These are phyloP conservation scores for Conchocele bisecta DNA, from an alignment of 2,888 invertebrate species.

Conservation along the genomic window DNA sequence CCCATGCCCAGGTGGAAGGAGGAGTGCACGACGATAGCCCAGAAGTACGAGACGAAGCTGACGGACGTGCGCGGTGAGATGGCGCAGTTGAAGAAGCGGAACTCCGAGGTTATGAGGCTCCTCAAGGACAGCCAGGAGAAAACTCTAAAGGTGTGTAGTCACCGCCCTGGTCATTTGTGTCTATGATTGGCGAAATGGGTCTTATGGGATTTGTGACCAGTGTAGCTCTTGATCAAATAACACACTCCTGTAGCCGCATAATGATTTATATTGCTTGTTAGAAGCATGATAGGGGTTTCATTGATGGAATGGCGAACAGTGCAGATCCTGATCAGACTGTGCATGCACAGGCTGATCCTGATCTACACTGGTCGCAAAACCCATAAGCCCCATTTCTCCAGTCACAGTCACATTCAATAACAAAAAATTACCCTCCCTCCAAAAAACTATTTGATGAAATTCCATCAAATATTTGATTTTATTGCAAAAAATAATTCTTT, in stretches of 20 bases:
- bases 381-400: too few species aligned
- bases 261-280: not conserved
- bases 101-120: constrained; percentile 76
- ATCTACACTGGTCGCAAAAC: too few species aligned
- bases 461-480: too few species aligned
- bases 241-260: not conserved
- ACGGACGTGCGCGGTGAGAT: constrained; percentile 74
- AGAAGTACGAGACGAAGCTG: constrained; percentile 79
- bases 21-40: constrained; percentile 78
- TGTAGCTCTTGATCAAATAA: not conserved
- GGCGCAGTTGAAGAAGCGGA: constrained; percentile 72
- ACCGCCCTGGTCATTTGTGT: not conserved
- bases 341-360: too few species aligned
- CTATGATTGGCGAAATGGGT: not conserved
- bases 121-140: constrained; percentile 79
- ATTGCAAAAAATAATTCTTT: too few species aligned
- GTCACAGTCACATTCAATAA: too few species aligned
- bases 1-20: constrained; percentile 79
- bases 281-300: too few species aligned
- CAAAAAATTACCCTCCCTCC: too few species aligned
- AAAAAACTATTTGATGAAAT: too few species aligned
- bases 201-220: not conserved
- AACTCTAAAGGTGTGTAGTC: constrained; percentile 71
- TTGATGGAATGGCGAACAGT: too few species aligned
- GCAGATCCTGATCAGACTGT: too few species aligned